phyloP scores from a whole-genome alignment of 2,113 vertebrate genomes.

The Balaeniceps rex region DNA sequence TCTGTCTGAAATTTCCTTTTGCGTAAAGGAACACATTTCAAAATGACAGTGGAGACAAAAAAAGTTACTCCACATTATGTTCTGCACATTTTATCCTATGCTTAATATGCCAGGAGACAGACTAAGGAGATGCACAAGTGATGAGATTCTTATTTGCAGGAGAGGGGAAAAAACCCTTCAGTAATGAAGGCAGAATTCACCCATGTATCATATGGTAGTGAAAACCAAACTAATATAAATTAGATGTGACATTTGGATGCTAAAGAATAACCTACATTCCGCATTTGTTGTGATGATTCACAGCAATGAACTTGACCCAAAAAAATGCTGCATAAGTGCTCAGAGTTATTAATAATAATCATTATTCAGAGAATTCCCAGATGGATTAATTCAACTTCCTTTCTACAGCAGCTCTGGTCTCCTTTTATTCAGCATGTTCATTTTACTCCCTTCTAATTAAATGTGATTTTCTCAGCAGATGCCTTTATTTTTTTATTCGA shows the following conservation, averaged over 20 bases:
- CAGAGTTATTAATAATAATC: background rate
- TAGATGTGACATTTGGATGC: background rate
- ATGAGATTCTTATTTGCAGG: background rate
- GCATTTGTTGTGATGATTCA: background rate
- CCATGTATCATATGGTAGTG: background rate
- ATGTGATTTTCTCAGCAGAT: conserved; percentile 12
- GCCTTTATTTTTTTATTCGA: background rate
- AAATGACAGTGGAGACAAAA: background rate
- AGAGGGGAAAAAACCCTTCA: background rate
- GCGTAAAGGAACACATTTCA: background rate
- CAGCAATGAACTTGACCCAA: background rate
- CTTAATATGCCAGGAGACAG: background rate
- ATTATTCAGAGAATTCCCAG: conserved; percentile 22
- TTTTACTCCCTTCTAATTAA: conserved; percentile 52
- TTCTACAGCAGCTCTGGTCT: background rate
- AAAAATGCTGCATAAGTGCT: background rate
- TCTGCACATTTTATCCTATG: background rate
- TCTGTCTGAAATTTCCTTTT: background rate
- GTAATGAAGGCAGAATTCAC: background rate
- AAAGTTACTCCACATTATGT: background rate
- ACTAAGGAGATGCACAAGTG: background rate
- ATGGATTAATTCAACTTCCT: background rate
- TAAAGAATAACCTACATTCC: background rate
- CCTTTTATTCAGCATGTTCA: background rate
- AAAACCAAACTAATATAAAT: background rate